Evolutionary conservation across 2,113 vertebrate genomes (phyloP).

Genomic region (Mustelus asterias): DNA sequence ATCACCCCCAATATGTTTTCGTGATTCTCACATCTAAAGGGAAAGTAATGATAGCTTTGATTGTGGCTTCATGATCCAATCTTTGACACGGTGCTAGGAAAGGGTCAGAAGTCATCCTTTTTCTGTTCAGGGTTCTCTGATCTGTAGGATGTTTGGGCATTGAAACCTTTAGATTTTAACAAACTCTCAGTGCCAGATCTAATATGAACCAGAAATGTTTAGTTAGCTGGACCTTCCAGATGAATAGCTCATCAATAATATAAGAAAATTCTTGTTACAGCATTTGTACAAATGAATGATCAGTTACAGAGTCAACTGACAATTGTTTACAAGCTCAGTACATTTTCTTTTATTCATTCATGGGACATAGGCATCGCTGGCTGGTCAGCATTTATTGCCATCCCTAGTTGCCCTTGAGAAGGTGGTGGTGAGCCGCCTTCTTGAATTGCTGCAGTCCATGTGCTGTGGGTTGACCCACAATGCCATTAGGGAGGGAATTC

Average conservation of each 20-base stretch:
- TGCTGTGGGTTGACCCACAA: too few species aligned
- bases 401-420: too few species aligned
- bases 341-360: too few species aligned
- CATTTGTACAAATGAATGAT: not conserved
- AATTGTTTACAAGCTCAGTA: not conserved
- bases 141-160: not conserved
- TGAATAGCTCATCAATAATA: not conserved
- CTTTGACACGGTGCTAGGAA: not conserved
- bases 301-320: not conserved
- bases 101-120: not conserved
- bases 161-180: not conserved
- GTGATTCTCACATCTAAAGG: not conserved
- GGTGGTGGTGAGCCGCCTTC: too few species aligned
- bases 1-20: not conserved
- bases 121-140: not conserved
- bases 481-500: too few species aligned
- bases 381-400: too few species aligned
- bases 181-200: not conserved
- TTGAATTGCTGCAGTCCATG: too few species aligned
- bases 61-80: not conserved
- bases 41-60: not conserved
- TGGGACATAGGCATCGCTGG: too few species aligned
- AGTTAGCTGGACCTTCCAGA: not conserved
- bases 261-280: not conserved
- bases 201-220: not conserved